Evolutionary conservation across 2,113 vertebrate genomes (phyloP).

Genomic region (Carlito syrichta): DNA sequence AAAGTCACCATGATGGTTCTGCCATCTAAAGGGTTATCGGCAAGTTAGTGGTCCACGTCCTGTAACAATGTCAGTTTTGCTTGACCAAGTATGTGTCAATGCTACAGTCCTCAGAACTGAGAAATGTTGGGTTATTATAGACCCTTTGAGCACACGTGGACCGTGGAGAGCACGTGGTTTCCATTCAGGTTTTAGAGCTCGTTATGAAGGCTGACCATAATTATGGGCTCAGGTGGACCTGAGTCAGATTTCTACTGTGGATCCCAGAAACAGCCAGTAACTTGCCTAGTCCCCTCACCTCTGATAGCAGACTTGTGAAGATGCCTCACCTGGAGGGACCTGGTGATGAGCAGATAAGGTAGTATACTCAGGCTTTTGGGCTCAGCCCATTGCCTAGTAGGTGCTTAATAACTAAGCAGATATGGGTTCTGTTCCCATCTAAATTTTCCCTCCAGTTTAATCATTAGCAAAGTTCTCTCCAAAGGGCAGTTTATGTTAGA

Average conservation of each 20-base stretch:
- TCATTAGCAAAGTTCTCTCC: neutral
- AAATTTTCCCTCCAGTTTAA: neutral
- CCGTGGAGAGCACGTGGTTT: fast-evolving
- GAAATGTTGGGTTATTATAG: neutral
- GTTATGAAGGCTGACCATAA: fast-evolving
- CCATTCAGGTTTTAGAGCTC: fast-evolving
- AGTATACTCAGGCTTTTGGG: fast-evolving
- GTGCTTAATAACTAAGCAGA: neutral
- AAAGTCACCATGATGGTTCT: neutral
- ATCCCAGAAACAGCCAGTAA: fast-evolving
- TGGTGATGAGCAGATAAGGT: neutral
- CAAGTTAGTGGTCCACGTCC: neutral
- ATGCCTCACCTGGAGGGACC: fast-evolving
- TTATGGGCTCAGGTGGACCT: neutral
- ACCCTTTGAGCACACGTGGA: fast-evolving
- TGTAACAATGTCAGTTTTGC: neutral
- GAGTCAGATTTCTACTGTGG: neutral
- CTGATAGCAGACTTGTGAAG: neutral
- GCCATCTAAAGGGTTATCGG: neutral
- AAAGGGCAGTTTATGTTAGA: neutral
- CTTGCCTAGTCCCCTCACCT: fast-evolving
- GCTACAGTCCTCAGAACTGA: too few relatives aligned
- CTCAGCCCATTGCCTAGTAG: fast-evolving
- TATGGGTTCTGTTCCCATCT: fast-evolving
- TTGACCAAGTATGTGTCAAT: neutral